Evolutionary conservation across 2,888 invertebrate genomes (phyloP).

Genomic region (Stenurella melanura): DNA sequence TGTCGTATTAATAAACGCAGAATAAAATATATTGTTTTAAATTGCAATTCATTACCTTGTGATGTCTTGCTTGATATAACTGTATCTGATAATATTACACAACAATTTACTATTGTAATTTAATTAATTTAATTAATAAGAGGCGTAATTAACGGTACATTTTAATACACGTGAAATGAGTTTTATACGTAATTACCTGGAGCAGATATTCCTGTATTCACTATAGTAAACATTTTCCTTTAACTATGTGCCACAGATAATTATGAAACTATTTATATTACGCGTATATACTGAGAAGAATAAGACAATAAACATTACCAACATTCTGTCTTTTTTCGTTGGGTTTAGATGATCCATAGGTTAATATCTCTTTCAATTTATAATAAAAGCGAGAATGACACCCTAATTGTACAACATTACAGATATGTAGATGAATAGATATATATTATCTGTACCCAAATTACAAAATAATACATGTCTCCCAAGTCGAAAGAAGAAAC

Average conservation of each 20-base stretch:
- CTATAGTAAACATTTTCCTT: background rate
- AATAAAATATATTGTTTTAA: background rate
- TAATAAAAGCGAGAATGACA: too few species aligned
- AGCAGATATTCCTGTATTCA: conserved; percentile 2
- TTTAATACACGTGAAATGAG: conserved; percentile 21
- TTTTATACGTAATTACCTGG: conserved; percentile 14
- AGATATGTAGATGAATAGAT: too few species aligned
- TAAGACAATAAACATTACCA: too few species aligned
- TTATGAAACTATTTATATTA: background rate
- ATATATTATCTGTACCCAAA: too few species aligned
- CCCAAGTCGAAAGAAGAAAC: too few species aligned
- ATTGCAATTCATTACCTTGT: conserved; percentile 4
- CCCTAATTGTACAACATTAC: too few species aligned
- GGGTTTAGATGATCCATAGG: too few species aligned
- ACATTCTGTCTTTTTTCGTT: too few species aligned
- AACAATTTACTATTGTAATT: conserved; percentile 17
- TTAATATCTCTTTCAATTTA: too few species aligned
- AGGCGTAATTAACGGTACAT: conserved; percentile 29
- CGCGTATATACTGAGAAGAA: background rate
- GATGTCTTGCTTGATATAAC: conserved; percentile 10
- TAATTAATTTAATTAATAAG: conserved; percentile 33
- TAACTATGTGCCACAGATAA: conserved; percentile 2
- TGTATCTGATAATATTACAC: conserved; percentile 24
- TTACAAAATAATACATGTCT: too few species aligned
- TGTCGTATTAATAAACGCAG: background rate